Percentiles rank a stretch among this genome's conserved stretches.
These are phyloP conservation scores for Lynx canadensis DNA, from an alignment of 2,113 vertebrate species.

Conservation along the genomic window DNA sequence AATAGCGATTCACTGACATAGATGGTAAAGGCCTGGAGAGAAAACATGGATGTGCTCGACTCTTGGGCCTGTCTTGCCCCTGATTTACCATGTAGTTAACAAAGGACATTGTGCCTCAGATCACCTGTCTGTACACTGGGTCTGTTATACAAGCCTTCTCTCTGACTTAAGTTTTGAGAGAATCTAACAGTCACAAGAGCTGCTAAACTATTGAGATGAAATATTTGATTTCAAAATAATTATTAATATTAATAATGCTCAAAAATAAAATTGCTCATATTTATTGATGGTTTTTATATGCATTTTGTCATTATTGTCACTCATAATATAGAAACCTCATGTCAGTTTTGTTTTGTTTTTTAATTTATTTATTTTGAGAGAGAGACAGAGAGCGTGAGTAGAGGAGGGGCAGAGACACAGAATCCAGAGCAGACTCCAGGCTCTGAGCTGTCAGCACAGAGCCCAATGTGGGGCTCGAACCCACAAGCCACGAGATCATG, in stretches of 20 bases:
- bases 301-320: not conserved
- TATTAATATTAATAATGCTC: not conserved
- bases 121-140: not conserved
- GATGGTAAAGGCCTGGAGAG: not conserved
- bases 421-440: too few relatives aligned
- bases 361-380: too few relatives aligned
- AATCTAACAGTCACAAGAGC: not conserved
- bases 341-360: not conserved
- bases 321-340: not conserved
- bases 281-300: not conserved
- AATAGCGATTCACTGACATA: not conserved
- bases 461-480: too few relatives aligned
- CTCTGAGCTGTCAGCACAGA: too few relatives aligned
- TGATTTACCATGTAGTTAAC: not conserved
- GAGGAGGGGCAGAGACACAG: too few relatives aligned
- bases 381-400: too few relatives aligned
- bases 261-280: not conserved
- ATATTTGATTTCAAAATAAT: constrained; percentile 6
- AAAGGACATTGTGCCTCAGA: not conserved
- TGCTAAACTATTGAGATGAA: constrained; percentile 8
- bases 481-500: too few relatives aligned
- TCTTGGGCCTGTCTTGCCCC: not conserved
- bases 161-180: not conserved
- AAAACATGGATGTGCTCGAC: not conserved
- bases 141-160: not conserved